Base-by-base conservation (phyloP, 2,113 vertebrate genomes). In the Micronisus gabar region DNA sequence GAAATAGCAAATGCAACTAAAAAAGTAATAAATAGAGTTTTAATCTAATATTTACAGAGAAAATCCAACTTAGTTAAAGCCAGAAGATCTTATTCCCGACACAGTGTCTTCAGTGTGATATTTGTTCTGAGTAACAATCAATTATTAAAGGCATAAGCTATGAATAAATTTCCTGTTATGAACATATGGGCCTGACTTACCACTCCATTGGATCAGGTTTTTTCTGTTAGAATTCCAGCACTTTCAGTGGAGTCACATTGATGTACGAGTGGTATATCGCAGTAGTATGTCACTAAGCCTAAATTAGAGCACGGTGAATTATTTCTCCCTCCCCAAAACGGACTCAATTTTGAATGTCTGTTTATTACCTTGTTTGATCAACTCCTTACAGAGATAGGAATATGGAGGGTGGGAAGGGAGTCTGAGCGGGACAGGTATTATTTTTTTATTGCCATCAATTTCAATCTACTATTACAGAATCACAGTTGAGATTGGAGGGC, bases 221-320 rank as follows among this genome's bases (percentile, higher is more conserved):
- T 34, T 22, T 63, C 45, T 7, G 0, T 52, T 92, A 29, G 40
- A 79, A 50, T 93, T 80, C 27, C 6, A 8, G 2, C 15, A 9
- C 9, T 79, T 61, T 71, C 50, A 67, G 8, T 22, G 20, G 14
- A 71, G 22, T 36, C 66, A 52, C 21, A 27, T 9, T 62, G 50
- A 78, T 34, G 12, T 30, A 47, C 0, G 0, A 81, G 30, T 53
- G 34, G 5, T 45, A 17, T 25, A 56, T 48, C 41, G 43, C 30
- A 47, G 26, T 5, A 73, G 20, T 25, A 27, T n/a, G 52, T 20
- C 32, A 58, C 55, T 14, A n/a, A 43, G 13, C 11, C 9, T 52
- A 56, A 81, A 50, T 78, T n/a, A 81, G 40, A 73, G 3, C 21
- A 22, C 4, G 6, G 16, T 61, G 10, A 81, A 59, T 45, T 67